These are phyloP conservation scores for Danio tinwini DNA, from an alignment of 2,797 vertebrate species.

Conservation along the genomic window DNA sequence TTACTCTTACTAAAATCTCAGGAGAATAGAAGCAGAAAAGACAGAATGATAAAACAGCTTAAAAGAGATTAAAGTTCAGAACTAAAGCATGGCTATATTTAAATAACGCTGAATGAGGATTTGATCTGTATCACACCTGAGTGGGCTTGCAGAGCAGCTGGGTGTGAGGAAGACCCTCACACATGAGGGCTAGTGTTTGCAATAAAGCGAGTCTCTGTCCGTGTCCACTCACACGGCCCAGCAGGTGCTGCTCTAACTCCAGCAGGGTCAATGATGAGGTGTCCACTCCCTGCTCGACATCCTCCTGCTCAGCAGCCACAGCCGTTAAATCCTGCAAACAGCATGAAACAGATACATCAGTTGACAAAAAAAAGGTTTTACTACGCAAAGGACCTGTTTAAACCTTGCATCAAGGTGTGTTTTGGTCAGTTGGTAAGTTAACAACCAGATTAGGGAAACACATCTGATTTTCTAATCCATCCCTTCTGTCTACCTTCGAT, in stretches of 20 bases:
- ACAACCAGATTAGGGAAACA: no score
- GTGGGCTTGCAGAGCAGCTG: constrained; percentile 84
- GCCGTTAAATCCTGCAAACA: constrained; percentile 81
- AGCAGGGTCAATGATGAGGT: constrained; percentile 73
- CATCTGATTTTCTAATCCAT: no score
- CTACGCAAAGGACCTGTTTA: no score
- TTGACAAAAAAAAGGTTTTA: background rate
- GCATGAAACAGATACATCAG: background rate
- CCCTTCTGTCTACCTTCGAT: no score
- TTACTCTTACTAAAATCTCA: constrained; percentile 56
- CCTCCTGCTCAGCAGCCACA: constrained; percentile 71
- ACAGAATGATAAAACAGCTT: constrained; percentile 4
- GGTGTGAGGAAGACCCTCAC: constrained; percentile 83
- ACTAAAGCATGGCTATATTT: background rate
- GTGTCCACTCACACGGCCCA: constrained; percentile 53
- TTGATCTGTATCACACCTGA: constrained; percentile 80
- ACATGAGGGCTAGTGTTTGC: constrained; percentile 86
- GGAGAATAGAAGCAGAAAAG: constrained; percentile 35
- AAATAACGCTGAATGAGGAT: background rate
- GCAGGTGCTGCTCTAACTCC: constrained; percentile 79
- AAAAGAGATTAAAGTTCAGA: constrained; percentile 7
- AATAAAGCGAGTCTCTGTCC: constrained; percentile 80
- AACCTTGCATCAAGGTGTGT: no score
- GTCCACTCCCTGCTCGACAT: constrained; percentile 45
- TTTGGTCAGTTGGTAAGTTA: no score